These are phyloP conservation scores for Microplitis manilae DNA, from an alignment of 2,888 invertebrate species.

Conservation along the genomic window DNA sequence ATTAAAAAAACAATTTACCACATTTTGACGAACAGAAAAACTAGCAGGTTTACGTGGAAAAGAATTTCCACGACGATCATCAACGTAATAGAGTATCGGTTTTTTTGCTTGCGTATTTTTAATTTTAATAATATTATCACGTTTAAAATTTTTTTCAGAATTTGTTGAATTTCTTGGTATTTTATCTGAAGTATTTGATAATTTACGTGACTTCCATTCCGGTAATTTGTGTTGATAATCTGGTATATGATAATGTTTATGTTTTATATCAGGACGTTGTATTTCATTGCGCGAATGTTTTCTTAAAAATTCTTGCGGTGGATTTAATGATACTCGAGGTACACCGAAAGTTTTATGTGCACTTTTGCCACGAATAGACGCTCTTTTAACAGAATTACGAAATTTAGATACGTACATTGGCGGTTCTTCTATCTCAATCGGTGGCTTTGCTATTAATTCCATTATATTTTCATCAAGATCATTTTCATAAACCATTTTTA, in stretches of 20 bases:
- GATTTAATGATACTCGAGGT: constrained; percentile 49
- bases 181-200: constrained; percentile 35
- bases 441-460: constrained; percentile 43
- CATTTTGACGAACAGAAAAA: constrained; percentile 73
- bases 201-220: constrained; percentile 51
- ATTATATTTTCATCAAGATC: constrained; percentile 39
- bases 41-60: constrained; percentile 78
- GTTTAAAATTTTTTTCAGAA: constrained; percentile 71
- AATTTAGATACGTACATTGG: constrained; percentile 53
- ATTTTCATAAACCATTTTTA: constrained; percentile 14
- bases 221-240: constrained; percentile 54
- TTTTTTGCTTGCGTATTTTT: constrained; percentile 74
- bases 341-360: constrained; percentile 58
- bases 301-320: constrained; percentile 54
- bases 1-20: too few relatives aligned
- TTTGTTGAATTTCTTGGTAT: constrained; percentile 49
- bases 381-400: constrained; percentile 45
- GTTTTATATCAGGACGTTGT: constrained; percentile 45
- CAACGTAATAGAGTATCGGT: constrained; percentile 75
- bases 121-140: constrained; percentile 77
- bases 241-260: constrained; percentile 53
- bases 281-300: constrained; percentile 49
- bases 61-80: constrained; percentile 78
- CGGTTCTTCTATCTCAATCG: constrained; percentile 23
- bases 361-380: constrained; percentile 49